A percentile compares a stretch with the other conserved stretches of the same genome.
These are phyloP conservation scores for Meteorus colon DNA, from an alignment of 2,888 invertebrate genomes.

Conservation along the genomic window DNA sequence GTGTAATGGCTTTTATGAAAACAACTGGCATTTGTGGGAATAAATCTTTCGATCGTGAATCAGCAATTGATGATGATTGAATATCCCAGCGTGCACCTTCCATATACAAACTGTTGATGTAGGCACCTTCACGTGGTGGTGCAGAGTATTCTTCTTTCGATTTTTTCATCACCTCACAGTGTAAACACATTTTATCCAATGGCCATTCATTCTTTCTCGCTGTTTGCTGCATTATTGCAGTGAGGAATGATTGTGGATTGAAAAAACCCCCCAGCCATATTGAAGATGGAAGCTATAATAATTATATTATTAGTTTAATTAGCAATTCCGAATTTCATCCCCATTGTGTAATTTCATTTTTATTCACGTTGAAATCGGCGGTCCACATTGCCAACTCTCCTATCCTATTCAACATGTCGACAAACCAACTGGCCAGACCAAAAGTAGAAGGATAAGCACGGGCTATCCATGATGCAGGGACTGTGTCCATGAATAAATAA, in stretches of 20 bases:
- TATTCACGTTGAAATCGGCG: conserved; percentile 83
- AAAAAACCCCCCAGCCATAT: conserved; percentile 97
- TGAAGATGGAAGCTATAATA: conserved; percentile 82
- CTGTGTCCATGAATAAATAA: conserved; percentile 89
- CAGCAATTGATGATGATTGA: conserved; percentile 83
- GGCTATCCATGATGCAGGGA: conserved; percentile 90
- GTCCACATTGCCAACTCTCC: conserved; percentile 91
- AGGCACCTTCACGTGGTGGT: conserved; percentile 93
- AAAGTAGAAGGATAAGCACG: conserved; percentile 92
- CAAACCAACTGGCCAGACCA: conserved; percentile 89
- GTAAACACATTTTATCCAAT: conserved; percentile 94
- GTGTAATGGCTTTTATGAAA: conserved; percentile 88
- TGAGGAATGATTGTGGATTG: conserved; percentile 96
- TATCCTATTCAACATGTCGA: conserved; percentile 86
- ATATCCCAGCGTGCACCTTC: conserved; percentile 97
- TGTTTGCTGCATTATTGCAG: conserved; percentile 98
- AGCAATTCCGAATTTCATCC: background rate
- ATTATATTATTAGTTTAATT: background rate
- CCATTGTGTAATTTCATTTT: conserved; percentile 4
- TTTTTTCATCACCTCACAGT: conserved; percentile 96
- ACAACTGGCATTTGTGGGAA: conserved; percentile 94
- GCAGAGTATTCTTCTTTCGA: conserved; percentile 87
- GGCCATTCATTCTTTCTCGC: conserved; percentile 97
- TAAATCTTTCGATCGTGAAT: conserved; percentile 91
- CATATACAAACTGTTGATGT: conserved; percentile 91